Conservation (phyloP, 2,113 vertebrate genomes). For the Odocoileus virginianus region DNA sequence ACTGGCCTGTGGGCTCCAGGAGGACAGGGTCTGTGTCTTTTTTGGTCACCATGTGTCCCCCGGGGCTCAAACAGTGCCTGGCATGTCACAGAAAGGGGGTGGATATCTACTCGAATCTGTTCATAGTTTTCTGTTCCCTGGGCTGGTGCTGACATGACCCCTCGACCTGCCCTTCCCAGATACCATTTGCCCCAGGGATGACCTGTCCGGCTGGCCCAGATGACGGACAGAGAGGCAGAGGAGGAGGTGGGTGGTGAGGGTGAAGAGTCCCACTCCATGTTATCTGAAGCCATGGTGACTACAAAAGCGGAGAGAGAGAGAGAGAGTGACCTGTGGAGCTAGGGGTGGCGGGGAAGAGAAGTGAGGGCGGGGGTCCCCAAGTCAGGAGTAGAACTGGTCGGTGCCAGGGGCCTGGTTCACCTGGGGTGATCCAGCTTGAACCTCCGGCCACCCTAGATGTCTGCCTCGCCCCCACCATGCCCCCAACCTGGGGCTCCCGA, state of each 20-base stretch:
- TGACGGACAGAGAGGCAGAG: neutral
- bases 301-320: neutral
- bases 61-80: neutral
- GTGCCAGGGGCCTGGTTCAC: neutral
- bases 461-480: neutral
- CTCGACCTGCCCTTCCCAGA: accelerated
- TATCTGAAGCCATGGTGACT: neutral
- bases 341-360: neutral
- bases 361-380: neutral
- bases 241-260: accelerated
- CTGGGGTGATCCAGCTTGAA: neutral
- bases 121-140: neutral
- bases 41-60: neutral
- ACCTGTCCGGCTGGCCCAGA: neutral
- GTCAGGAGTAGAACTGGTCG: neutral
- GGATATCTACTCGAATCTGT: neutral
- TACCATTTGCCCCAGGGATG: neutral
- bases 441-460: neutral
- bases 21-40: neutral
- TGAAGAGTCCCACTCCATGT: too few species aligned
- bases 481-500: neutral
- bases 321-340: neutral
- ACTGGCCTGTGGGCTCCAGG: neutral
- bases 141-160: neutral
- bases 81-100: too few species aligned